Conservation (phyloP, 2,113 vertebrate genomes). For the Capreolus pygargus region DNA sequence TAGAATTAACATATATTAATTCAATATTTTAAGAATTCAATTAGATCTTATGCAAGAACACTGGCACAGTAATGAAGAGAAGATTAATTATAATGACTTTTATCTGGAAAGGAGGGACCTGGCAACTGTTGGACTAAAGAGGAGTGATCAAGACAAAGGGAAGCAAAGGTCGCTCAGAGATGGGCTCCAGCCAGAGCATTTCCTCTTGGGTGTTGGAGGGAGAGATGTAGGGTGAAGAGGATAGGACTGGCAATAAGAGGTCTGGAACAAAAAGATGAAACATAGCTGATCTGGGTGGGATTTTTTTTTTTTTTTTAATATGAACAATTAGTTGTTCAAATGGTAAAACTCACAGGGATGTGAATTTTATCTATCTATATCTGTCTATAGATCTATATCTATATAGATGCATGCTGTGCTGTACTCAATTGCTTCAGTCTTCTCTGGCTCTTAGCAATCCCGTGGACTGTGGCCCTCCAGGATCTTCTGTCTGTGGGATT, state of each 20-base stretch:
- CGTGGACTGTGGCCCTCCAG: not conserved
- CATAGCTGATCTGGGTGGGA: not conserved
- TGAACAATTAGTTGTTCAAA: not conserved
- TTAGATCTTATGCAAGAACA: not conserved
- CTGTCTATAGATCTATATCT: not conserved
- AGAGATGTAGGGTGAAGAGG: accelerated
- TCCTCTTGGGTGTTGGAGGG: accelerated
- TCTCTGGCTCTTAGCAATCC: not conserved
- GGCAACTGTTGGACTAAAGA: not conserved
- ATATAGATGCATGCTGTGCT: not conserved
- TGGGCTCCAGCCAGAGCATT: not conserved
- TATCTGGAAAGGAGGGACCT: not conserved
- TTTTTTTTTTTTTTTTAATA: not conserved
- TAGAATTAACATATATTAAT: not conserved
- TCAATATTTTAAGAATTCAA: conserved; percentile 24
- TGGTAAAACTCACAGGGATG: not conserved
- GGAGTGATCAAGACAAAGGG: not conserved
- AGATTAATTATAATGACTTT: not conserved
- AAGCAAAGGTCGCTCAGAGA: not conserved
- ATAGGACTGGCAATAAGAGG: not conserved
- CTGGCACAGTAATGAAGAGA: not conserved
- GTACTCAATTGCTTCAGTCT: not conserved
- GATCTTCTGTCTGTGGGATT: not conserved
- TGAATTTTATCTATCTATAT: not conserved
- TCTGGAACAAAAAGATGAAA: not conserved